A percentile compares a stretch with the other conserved stretches of the same genome.
phyloP scores from a whole-genome alignment of 2,888 invertebrate genomes.

The Coenonympha arcania region DNA sequence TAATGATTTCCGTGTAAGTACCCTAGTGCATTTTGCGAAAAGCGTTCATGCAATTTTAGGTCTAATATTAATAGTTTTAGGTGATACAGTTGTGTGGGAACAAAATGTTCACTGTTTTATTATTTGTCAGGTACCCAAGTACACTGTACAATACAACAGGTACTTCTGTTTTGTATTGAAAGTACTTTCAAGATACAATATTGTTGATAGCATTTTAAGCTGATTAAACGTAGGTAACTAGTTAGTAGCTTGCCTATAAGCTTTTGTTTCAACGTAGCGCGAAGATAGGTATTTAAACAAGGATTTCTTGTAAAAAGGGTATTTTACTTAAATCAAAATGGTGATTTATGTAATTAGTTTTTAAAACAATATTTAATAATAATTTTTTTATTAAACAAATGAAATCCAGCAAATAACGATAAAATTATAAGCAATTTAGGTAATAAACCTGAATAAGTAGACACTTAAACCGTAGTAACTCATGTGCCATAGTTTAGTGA shows the following conservation, averaged over 20 bases:
- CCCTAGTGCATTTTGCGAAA: not conserved
- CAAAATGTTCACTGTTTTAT: constrained; percentile 1
- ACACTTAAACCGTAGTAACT: no score
- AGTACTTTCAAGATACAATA: not conserved
- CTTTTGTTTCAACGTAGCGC: not conserved
- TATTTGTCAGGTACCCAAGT: constrained; percentile 3
- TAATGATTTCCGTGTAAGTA: constrained; percentile 20
- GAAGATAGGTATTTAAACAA: no score
- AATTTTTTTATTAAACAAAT: no score
- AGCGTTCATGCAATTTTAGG: not conserved
- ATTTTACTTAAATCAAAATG: no score
- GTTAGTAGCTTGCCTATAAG: not conserved
- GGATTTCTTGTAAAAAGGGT: not conserved
- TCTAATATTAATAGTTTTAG: not conserved
- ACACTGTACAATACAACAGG: constrained; percentile 2
- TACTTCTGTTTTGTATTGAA: constrained; percentile 1
- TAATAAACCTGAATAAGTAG: no score
- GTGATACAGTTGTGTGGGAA: not conserved
- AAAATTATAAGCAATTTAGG: no score
- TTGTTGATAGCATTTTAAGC: not conserved
- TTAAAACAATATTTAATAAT: no score
- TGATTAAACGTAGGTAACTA: not conserved
- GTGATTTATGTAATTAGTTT: no score
- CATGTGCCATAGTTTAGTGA: no score
- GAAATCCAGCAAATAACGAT: no score